Evolutionary conservation across 2,113 vertebrate genomes (phyloP).

Genomic region (Dissostichus mawsoni): DNA sequence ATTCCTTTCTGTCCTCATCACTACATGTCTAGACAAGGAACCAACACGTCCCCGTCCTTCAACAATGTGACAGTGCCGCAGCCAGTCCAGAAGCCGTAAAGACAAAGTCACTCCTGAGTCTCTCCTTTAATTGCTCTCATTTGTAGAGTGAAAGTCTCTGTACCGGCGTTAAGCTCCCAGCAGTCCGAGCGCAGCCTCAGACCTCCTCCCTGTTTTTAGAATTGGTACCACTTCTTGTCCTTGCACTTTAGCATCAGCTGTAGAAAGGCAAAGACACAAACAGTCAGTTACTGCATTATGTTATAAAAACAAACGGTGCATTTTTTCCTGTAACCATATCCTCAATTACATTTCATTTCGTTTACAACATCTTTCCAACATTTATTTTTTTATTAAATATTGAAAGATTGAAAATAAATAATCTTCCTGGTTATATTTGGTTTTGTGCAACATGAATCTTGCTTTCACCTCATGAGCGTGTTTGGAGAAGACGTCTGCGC

Average conservation of each 20-base stretch:
- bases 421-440: background rate
- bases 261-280: constrained; percentile 51
- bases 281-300: background rate
- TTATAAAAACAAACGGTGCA: background rate
- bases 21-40: constrained; percentile 56
- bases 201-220: constrained; percentile 84
- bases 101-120: constrained; percentile 71
- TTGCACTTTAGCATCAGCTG: constrained; percentile 99
- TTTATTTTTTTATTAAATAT: background rate
- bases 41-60: constrained; percentile 55
- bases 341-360: background rate
- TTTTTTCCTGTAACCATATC: background rate
- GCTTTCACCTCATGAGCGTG: constrained; percentile 94
- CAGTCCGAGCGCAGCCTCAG: constrained; percentile 68
- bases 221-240: constrained; percentile 99
- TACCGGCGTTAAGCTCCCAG: constrained; percentile 78
- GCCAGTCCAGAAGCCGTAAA: constrained; percentile 63
- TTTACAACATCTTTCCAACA: background rate
- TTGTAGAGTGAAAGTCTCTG: constrained; percentile 75
- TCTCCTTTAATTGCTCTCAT: constrained; percentile 62
- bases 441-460: background rate
- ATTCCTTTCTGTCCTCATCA: constrained; percentile 47
- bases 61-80: constrained; percentile 55
- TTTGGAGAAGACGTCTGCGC: constrained; percentile 95
- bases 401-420: background rate